Base-by-base conservation (phyloP, 1,140 invertebrate genomes). In the Zaprionus tsacasi region DNA sequence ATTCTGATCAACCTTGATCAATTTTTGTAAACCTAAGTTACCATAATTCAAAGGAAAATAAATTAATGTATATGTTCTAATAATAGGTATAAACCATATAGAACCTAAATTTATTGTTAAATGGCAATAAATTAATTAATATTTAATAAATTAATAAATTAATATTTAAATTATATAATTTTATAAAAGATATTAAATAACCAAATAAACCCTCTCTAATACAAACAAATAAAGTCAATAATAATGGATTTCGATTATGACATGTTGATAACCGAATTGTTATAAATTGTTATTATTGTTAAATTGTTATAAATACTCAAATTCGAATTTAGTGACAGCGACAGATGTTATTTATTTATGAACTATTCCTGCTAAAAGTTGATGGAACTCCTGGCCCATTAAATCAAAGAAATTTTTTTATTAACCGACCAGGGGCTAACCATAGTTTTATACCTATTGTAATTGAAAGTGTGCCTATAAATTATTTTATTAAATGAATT, bases 331-430 rank as follows among this genome's bases (percentile, higher is more conserved):
- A 95, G 93, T 90, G 45, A 93, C 94, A 71, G 94, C 95, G 11
- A 85, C 92, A 7, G 95, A 96, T 94, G 95, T 96, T 30, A 94
- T 96, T 93, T 95, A n/a, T n/a, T n/a, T n/a, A n/a, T n/a, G n/a
- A n/a, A n/a, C n/a, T n/a, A n/a, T n/a, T n/a, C n/a, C n/a, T n/a
- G n/a, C n/a, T n/a, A n/a, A n/a, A n/a, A n/a, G n/a, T n/a, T n/a
- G n/a, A n/a, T n/a, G n/a, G n/a, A n/a, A n/a, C n/a, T n/a, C n/a
- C n/a, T n/a, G n/a, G n/a, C n/a, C n/a, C n/a, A n/a, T n/a, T n/a
- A n/a, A n/a, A n/a, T n/a, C n/a, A n/a, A n/a, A n/a, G n/a, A n/a
- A n/a, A n/a, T n/a, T n/a, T n/a, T n/a, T n/a, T n/a, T n/a, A n/a
- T n/a, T n/a, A n/a, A n/a, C n/a, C n/a, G n/a, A n/a, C n/a, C n/a